Percentiles rank a stretch among this genome's conserved stretches.
phyloP scores from a whole-genome alignment of 2,113 vertebrate species.

The Calidris pygmaea region DNA sequence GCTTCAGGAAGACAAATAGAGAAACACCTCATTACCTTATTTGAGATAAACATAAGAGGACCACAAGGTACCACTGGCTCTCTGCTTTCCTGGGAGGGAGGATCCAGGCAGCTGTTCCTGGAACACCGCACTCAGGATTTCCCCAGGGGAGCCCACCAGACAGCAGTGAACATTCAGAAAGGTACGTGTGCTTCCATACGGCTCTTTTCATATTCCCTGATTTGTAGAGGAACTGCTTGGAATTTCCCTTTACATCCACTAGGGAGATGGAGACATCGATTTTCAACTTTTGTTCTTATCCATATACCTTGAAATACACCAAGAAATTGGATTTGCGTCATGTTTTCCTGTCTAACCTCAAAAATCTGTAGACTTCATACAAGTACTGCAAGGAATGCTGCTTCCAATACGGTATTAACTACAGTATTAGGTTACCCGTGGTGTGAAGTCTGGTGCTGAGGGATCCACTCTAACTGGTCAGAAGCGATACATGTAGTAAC shows the following conservation, averaged over 20 bases:
- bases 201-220: not conserved
- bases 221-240: not conserved
- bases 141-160: too few relatives aligned
- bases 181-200: accelerated
- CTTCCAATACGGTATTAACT: not conserved
- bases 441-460: not conserved
- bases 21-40: not conserved
- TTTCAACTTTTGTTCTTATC: not conserved
- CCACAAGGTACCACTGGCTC: not conserved
- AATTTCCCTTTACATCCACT: not conserved
- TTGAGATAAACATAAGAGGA: not conserved
- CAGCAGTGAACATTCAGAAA: not conserved
- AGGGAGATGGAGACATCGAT: not conserved
- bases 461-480: not conserved
- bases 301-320: not conserved
- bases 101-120: not conserved
- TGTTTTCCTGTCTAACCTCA: not conserved
- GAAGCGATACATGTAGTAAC: not conserved
- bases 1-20: not conserved
- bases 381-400: not conserved
- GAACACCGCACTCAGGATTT: not conserved
- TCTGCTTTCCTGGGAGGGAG: not conserved
- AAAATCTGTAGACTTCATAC: not conserved
- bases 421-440: not conserved
- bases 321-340: not conserved